Base-by-base conservation (phyloP, 2,113 vertebrate species). In the Nothocercus julius region DNA sequence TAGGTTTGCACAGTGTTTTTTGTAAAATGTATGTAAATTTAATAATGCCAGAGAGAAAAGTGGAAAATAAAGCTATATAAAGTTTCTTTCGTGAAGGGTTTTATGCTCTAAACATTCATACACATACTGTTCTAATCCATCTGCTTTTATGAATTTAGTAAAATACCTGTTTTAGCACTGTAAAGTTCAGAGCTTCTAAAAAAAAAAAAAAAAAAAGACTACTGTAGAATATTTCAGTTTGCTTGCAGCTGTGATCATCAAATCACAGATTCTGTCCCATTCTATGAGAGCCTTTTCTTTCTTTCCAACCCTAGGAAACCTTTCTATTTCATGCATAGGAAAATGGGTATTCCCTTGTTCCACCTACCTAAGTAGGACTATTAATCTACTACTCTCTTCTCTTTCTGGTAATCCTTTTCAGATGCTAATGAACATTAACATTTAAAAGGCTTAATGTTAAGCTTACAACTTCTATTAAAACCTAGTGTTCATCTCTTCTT, bases 371-470 rank as follows among this genome's bases (percentile, higher is more conserved):
- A 70, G 54, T 56, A 74, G 18, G 25, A 84, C 38, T 49, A n/a
- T 73, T 66, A 11, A 44, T 89, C 44, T 86, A 14, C 63, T 78
- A 56, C 24, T 72, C 5, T 67, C 8, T 74, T 75, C 28, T 78
- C 66, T 32, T 92, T 86, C 51, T 75, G 25, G 15, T 78, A 64
- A 40, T 25, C 38, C 25, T 73, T 92, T 94, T 95, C 66, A 84
- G 19, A 89, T 84, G 38, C 18, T 93, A 93, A 92, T 89, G 42
- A 90, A 44, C 19, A 89, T 72, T 87, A 76, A 56, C 45, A 92
- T 78, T 79, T 62, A 58, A 92, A 91, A 92, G 30, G 9, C 13
- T 78, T 67, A 22, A 12, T 51, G 11, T 15, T 84, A 81, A 87
- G 45, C 70, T 51, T 86, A 59, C 16, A 78, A 61, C 7, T 25